phyloP scores from a whole-genome alignment of 2,113 vertebrate species.

The Eidolon helvum region DNA sequence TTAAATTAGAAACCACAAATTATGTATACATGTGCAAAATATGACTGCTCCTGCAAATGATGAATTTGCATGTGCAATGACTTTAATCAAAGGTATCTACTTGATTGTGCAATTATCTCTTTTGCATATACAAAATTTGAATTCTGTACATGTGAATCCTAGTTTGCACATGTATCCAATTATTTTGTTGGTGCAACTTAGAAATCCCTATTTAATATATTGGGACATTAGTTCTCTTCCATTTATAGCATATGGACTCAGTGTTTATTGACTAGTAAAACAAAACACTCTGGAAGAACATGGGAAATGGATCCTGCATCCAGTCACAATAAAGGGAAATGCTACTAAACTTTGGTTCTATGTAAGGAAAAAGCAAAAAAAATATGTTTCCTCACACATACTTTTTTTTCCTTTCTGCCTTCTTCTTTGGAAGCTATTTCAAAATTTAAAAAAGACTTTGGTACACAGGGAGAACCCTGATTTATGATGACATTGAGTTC shows the following conservation, averaged over 20 bases:
- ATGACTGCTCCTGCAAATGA: conserved; percentile 44
- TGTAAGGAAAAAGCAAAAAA: neutral
- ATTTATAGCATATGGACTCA: neutral
- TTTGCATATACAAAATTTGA: conserved; percentile 60
- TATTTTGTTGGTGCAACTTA: conserved; percentile 75
- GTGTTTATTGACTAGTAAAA: neutral
- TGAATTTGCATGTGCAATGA: conserved; percentile 75
- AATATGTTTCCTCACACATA: neutral
- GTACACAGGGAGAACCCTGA: conserved; percentile 6
- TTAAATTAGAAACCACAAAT: conserved; percentile 57
- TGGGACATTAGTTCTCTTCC: conserved; percentile 2
- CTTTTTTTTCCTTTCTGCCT: neutral
- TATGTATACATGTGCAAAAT: conserved; percentile 50
- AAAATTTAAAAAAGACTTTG: conserved; percentile 30
- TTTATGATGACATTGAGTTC: conserved; percentile 35
- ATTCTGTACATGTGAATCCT: conserved; percentile 54
- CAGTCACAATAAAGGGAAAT: neutral
- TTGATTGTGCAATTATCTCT: conserved; percentile 66
- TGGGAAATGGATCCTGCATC: neutral
- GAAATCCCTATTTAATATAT: conserved; percentile 46
- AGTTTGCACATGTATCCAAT: conserved; percentile 55
- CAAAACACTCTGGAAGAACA: neutral
- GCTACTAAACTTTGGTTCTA: neutral
- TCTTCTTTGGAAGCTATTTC: conserved; percentile 32
- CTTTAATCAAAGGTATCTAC: conserved; percentile 63